phyloP scores from a whole-genome alignment of 2,888 invertebrate genomes.

The Sericinus montela region DNA sequence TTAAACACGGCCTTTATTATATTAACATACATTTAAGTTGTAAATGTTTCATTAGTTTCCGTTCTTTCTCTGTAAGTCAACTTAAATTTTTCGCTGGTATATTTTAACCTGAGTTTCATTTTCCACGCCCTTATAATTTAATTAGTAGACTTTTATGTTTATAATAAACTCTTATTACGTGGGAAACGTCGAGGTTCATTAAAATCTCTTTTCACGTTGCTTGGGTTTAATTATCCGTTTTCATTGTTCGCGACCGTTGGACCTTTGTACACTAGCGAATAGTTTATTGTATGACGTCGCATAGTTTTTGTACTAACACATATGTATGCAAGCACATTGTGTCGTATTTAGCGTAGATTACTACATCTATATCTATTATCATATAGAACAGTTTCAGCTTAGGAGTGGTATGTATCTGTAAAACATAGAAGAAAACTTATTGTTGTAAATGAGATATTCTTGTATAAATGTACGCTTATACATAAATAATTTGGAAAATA shows the following conservation, averaged over 20 bases:
- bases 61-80: no score
- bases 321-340: constrained; percentile 12
- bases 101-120: constrained; percentile 13
- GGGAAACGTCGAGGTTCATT: constrained; percentile 67
- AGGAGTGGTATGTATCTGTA: no score
- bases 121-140: constrained; percentile 41
- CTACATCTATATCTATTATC: no score
- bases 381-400: no score
- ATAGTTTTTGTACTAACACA: constrained; percentile 29
- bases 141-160: constrained; percentile 55
- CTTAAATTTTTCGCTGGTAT: constrained; percentile 3
- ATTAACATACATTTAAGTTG: no score
- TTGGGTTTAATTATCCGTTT: constrained; percentile 74
- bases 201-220: constrained; percentile 71
- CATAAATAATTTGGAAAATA: no score
- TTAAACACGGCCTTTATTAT: no score
- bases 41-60: no score
- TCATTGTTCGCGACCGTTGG: constrained; percentile 62
- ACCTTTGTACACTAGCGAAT: constrained; percentile 52
- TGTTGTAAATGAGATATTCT: no score
- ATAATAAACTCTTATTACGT: constrained; percentile 68
- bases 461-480: no score
- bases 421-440: no score
- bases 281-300: constrained; percentile 40
- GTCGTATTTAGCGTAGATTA: no score